Percentiles rank a stretch among this genome's conserved stretches.
phyloP scores from a whole-genome alignment of 1,140 invertebrate genomes.

The Tetranychus urticae region DNA sequence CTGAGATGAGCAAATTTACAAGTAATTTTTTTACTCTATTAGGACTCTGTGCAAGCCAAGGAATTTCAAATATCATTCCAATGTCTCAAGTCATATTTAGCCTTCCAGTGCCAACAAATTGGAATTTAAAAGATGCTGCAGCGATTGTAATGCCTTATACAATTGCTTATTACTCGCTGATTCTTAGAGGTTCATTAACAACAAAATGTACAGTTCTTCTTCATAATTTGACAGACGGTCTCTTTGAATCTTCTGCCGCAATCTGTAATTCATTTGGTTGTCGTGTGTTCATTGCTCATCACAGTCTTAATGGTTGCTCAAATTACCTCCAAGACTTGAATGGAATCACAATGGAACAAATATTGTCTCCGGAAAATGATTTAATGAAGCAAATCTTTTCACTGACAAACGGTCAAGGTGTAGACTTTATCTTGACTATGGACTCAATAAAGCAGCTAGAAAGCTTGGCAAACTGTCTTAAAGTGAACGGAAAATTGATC shows the following conservation, averaged over 20 bases:
- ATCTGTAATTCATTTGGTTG: neutral
- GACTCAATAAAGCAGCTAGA: too few relatives aligned
- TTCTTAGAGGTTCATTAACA: neutral
- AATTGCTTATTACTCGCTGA: neutral
- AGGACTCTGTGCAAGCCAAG: neutral
- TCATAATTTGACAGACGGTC: neutral
- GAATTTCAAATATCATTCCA: neutral
- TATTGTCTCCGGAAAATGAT: constrained; percentile 25
- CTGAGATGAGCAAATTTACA: constrained; percentile 24
- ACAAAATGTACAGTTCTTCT: neutral
- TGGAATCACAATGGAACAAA: constrained; percentile 27
- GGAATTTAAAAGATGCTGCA: neutral
- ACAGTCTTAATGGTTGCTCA: constrained; percentile 24
- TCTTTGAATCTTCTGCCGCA: neutral
- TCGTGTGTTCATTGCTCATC: constrained; percentile 38
- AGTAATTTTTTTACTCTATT: neutral
- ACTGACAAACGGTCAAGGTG: too few relatives aligned
- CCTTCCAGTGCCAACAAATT: neutral
- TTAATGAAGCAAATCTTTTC: constrained; percentile 20
- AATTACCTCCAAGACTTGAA: constrained; percentile 22
- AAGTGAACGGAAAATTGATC: too few relatives aligned
- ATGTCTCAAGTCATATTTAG: neutral
- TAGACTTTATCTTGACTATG: too few relatives aligned
- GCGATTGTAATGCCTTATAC: neutral
- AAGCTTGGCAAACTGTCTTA: too few relatives aligned